phyloP scores from a whole-genome alignment of 2,888 invertebrate genomes.

The Noctua janthe region DNA sequence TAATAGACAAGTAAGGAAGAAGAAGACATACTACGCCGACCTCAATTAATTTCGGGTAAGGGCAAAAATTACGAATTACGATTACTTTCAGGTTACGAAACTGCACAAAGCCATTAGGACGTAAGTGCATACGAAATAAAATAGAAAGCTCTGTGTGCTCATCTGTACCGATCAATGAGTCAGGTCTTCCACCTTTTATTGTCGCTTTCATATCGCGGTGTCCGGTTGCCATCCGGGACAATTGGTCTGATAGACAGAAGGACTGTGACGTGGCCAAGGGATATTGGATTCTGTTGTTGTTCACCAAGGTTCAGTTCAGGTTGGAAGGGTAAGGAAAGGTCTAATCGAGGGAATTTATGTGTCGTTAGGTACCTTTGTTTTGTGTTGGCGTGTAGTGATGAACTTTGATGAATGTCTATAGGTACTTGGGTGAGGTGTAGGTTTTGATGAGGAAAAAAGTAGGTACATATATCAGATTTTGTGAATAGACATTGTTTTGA shows the following conservation, averaged over 20 bases:
- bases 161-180: constrained; percentile 85
- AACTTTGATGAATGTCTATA: constrained; percentile 47
- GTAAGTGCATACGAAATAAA: constrained; percentile 14
- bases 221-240: constrained; percentile 88
- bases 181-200: constrained; percentile 90
- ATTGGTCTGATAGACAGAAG: constrained; percentile 77
- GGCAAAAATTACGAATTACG: not conserved
- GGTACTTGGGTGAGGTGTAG: not conserved
- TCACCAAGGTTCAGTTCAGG: constrained; percentile 35
- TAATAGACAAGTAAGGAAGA: not conserved
- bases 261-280: constrained; percentile 28
- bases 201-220: constrained; percentile 88
- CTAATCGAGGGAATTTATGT: constrained; percentile 67
- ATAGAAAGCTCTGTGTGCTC: constrained; percentile 60
- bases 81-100: not conserved
- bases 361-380: constrained; percentile 73
- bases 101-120: too few relatives aligned
- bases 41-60: not conserved
- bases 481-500: not conserved
- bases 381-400: constrained; percentile 64
- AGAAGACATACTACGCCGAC: not conserved
- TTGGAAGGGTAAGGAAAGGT: constrained; percentile 42
- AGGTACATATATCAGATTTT: not conserved
- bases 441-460: not conserved
- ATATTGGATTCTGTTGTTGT: constrained; percentile 36